Percentiles rank a stretch among this genome's conserved stretches.
Conservation (phyloP, 2,888 invertebrate species). For the Pandemis cinnamomeana region DNA sequence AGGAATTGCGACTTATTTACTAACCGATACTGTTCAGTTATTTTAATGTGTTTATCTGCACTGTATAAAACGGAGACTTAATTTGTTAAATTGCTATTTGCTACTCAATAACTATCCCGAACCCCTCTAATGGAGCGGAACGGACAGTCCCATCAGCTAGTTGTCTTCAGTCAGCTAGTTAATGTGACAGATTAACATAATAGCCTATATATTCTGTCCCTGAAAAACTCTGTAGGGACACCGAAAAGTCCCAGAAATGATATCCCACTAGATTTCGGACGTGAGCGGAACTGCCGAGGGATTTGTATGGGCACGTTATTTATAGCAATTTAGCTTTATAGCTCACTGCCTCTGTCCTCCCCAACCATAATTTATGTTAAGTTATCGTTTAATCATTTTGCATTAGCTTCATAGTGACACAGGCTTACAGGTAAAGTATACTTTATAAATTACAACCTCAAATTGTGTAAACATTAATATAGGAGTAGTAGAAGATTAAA, state of each 20-base stretch:
- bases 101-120: slow-evolving; percentile 11
- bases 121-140: background rate
- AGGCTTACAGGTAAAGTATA: background rate
- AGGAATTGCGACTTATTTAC: background rate
- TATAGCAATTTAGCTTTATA: slow-evolving; percentile 15
- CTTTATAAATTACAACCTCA: background rate
- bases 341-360: slow-evolving; percentile 4
- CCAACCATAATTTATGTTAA: slow-evolving; percentile 2
- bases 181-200: slow-evolving; percentile 32
- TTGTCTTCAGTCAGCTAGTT: slow-evolving; percentile 26
- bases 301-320: slow-evolving; percentile 22
- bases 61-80: slow-evolving; percentile 11
- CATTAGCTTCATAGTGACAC: slow-evolving; percentile 1
- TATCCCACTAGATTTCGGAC: slow-evolving; percentile 27
- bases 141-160: background rate
- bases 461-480: background rate
- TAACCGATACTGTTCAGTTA: slow-evolving; percentile 7
- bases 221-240: slow-evolving; percentile 20
- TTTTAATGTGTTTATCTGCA: background rate
- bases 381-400: slow-evolving; percentile 4
- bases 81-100: slow-evolving; percentile 13
- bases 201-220: slow-evolving; percentile 32
- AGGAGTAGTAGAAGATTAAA: background rate
- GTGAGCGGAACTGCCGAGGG: slow-evolving; percentile 14
- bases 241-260: slow-evolving; percentile 26